phyloP scores from a whole-genome alignment of 2,113 vertebrate species.

The Neogale vison region DNA sequence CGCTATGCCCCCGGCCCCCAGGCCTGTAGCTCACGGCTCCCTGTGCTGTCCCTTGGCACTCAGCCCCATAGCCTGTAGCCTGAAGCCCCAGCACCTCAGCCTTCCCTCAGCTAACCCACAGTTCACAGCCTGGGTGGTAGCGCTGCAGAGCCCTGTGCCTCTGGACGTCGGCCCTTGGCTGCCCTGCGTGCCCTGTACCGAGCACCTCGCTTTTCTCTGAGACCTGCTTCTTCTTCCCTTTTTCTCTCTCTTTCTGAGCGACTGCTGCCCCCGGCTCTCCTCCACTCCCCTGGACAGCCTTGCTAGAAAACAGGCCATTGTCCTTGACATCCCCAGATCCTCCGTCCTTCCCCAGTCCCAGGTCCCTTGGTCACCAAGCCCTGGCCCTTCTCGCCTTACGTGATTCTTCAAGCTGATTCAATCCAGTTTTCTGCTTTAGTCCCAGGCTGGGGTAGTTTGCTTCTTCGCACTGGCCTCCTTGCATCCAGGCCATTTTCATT shows the following conservation, averaged over 20 bases:
- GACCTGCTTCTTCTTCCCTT: too few species aligned
- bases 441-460: neutral
- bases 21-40: neutral
- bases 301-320: neutral
- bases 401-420: neutral
- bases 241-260: neutral
- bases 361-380: neutral
- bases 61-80: neutral
- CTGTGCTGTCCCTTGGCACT: too few species aligned
- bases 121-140: neutral
- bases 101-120: too few species aligned
- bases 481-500: neutral
- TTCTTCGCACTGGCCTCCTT: neutral
- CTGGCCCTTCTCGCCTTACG: neutral
- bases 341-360: accelerated
- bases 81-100: neutral
- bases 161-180: accelerated
- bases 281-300: too few species aligned
- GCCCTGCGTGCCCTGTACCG: neutral
- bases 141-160: accelerated
- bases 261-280: too few species aligned
- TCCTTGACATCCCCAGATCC: neutral
- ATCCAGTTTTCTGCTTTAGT: accelerated
- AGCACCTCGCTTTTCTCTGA: accelerated
- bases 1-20: accelerated